Evolutionary conservation across 2,113 vertebrate species (phyloP).

Genomic region (Psettodes erumei): DNA sequence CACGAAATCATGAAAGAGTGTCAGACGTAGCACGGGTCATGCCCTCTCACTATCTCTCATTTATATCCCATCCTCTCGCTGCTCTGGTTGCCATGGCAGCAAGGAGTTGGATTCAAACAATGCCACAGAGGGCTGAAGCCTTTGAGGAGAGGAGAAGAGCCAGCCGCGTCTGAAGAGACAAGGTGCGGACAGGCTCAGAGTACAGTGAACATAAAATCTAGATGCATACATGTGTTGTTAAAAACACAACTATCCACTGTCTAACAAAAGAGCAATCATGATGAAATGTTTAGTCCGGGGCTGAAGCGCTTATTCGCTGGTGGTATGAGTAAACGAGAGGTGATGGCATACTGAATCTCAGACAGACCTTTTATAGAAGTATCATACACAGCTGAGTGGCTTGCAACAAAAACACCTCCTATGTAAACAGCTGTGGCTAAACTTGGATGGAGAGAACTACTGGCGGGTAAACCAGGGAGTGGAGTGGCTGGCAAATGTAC

Average conservation of each 20-base stretch:
- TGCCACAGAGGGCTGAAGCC: slow-evolving; percentile 57
- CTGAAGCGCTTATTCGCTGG: not conserved
- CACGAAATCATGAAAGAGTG: slow-evolving; percentile 32
- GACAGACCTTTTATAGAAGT: slow-evolving; percentile 22
- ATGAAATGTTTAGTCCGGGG: not conserved
- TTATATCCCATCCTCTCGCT: slow-evolving; percentile 60
- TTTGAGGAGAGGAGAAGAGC: slow-evolving; percentile 46
- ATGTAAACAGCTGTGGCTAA: slow-evolving; percentile 65
- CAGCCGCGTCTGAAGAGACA: slow-evolving; percentile 28
- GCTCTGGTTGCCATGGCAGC: slow-evolving; percentile 76
- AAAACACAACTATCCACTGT: too few relatives aligned
- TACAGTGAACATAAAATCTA: not conserved
- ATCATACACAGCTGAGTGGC: slow-evolving; percentile 6
- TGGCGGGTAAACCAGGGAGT: slow-evolving; percentile 62
- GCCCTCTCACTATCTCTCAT: slow-evolving; percentile 66
- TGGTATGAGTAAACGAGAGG: slow-evolving; percentile 36
- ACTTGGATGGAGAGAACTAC: slow-evolving; percentile 53
- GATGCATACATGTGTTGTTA: too few relatives aligned
- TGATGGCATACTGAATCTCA: slow-evolving; percentile 15
- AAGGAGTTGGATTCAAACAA: slow-evolving; percentile 75
- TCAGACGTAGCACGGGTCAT: slow-evolving; percentile 55
- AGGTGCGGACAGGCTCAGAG: slow-evolving; percentile 38
- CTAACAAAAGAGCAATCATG: too few relatives aligned
- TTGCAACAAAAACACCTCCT: slow-evolving; percentile 55
- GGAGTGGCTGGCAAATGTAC: slow-evolving; percentile 66